phyloP scores from a whole-genome alignment of 2,113 vertebrate species.

The Pseudopipra pipra region DNA sequence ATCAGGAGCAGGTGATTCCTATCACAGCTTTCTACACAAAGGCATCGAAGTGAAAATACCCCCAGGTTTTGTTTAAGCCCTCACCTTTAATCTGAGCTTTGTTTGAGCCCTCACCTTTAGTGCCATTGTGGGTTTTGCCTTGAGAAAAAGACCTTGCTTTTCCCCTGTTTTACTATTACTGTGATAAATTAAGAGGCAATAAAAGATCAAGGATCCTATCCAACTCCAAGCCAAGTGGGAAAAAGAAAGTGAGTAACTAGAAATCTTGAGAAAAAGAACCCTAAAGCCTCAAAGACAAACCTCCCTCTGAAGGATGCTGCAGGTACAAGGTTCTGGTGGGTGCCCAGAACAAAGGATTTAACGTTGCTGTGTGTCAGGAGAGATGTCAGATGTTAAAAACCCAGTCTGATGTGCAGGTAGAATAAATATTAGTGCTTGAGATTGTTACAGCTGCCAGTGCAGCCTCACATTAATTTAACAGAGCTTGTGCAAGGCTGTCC shows the following conservation, averaged over 20 bases:
- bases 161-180: neutral
- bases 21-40: neutral
- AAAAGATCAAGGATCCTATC: neutral
- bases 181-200: neutral
- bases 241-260: neutral
- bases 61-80: neutral
- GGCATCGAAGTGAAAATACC: neutral
- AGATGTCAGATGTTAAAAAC: rapidly evolving
- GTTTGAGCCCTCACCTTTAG: neutral
- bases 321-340: neutral
- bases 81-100: neutral
- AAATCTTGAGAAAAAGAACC: neutral
- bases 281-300: neutral
- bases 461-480: neutral
- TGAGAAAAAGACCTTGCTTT: neutral
- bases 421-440: neutral
- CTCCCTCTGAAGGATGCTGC: neutral
- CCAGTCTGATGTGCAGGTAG: neutral
- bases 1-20: neutral
- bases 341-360: neutral
- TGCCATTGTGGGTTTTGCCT: neutral
- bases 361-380: neutral
- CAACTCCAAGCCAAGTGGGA: neutral
- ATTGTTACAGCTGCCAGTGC: neutral
- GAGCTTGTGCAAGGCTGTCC: neutral